Conservation (phyloP, 2,888 invertebrate genomes). For the Colletes collaris region DNA sequence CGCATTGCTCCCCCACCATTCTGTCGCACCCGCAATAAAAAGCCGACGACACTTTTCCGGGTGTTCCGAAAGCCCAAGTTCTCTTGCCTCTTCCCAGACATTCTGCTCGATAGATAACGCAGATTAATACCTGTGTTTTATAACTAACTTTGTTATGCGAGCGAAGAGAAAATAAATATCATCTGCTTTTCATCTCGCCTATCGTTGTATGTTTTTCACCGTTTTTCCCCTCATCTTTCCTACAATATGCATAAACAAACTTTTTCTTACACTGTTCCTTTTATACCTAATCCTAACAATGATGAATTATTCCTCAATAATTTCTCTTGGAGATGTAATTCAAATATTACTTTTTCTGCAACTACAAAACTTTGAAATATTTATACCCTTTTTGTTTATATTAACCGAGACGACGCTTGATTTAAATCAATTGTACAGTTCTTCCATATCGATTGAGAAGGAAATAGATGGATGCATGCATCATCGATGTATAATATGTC, state of each 20-base stretch:
- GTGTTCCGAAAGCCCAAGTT: conserved; percentile 52
- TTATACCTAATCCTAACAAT: not conserved
- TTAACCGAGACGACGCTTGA: not conserved
- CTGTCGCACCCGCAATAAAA: conserved; percentile 46
- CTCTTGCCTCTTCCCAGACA: conserved; percentile 1
- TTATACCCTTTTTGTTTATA: not conserved
- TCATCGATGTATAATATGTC: conserved; percentile 6
- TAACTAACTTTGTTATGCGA: not conserved
- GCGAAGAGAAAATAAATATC: not conserved
- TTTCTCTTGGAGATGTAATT: not conserved
- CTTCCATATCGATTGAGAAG: conserved; percentile 47
- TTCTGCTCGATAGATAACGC: conserved; percentile 26
- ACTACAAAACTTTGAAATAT: not conserved
- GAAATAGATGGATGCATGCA: not conserved
- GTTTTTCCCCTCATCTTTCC: too few relatives aligned
- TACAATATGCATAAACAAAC: too few relatives aligned
- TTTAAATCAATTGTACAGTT: not conserved
- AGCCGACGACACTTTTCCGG: conserved; percentile 40
- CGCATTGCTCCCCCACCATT: conserved; percentile 30
- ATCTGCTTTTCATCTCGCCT: conserved; percentile 3
- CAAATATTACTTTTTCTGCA: not conserved
- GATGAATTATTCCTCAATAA: not conserved
- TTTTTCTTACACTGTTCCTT: not conserved
- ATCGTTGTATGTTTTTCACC: too few relatives aligned
- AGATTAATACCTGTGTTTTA: conserved; percentile 14